Evolutionary conservation across 1,140 invertebrate species (phyloP).

Genomic region (Nylanderia fulva): DNA sequence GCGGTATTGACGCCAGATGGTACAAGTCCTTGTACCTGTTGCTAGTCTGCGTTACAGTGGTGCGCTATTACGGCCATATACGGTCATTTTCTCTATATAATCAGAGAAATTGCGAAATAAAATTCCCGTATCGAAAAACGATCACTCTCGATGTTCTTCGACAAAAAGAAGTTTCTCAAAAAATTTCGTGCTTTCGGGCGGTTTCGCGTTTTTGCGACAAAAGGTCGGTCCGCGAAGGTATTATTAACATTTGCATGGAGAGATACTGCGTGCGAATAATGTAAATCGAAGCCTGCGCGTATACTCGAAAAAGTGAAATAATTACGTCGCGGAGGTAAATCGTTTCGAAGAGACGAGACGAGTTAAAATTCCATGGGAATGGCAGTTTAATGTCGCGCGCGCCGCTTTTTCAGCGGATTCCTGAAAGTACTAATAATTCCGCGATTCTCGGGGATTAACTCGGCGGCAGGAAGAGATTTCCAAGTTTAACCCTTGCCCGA

Average conservation of each 20-base stretch:
- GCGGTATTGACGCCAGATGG: conserved; percentile 24
- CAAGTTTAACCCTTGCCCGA: conserved; percentile 28
- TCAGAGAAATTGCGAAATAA: neutral
- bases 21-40: conserved; percentile 47
- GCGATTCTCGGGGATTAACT: conserved; percentile 19
- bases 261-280: neutral
- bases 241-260: conserved; percentile 26
- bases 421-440: conserved; percentile 37
- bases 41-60: conserved; percentile 25
- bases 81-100: conserved; percentile 21
- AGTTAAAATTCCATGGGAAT: neutral
- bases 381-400: neutral
- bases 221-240: neutral
- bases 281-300: conserved; percentile 1
- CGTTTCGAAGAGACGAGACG: neutral
- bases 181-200: neutral
- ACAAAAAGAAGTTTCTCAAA: neutral
- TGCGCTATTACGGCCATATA: conserved; percentile 31
- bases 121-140: neutral
- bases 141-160: neutral
- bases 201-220: neutral
- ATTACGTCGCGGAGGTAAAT: conserved; percentile 28
- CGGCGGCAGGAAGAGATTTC: neutral
- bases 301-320: neutral
- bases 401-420: neutral